Evolutionary conservation across 2,888 invertebrate genomes (phyloP), one percentile per base, ranked within the genome.

Genomic region (Anodontia alba): DNA sequence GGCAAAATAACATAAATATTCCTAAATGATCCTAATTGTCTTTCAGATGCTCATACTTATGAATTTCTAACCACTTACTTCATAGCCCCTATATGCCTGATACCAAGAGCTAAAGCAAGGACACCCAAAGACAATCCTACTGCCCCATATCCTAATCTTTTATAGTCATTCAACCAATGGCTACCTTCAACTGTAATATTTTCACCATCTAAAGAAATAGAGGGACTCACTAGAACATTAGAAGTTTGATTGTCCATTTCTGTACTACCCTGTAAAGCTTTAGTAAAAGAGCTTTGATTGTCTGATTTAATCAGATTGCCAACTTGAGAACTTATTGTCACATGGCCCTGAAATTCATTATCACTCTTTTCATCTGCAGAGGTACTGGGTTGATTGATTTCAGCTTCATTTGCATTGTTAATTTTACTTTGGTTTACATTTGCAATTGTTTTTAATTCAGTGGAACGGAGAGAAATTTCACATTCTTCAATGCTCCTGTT

Each of bases 111-210:
- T 62, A 62, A 33, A 33, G 33, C 62, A n/a, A 62, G 62, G 29
- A 62, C 62, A 33, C 62, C 62, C 33, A 62, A 20, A 1, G 62
- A 62, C 62, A 62, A n/a, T 17, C 62, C 62, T 20, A 33, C 62
- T 29, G 57, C 57, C 12, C 62, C 62, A 33, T 33, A 62, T 10
- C 62, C 62, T 8, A 62, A 29, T 17, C 31, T 62, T 62, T 20
- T 62, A 20, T 12, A 31, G 5, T 7, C 31, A 62, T 3, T 33
- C 10, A 29, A 31, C 33, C 33, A 62, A 20, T 33, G 31, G 33
- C 33, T 33, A 20, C 29, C 33, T 12, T 33, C 33, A 10, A 17
- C 17, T 5, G 26, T 26, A 29, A 10, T 26, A 54, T 20, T 29
- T 33, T 51, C 71, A 49, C 71, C 49, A 1, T 23, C 5, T 12